phyloP scores from a whole-genome alignment of 2,113 vertebrate genomes.

The Barbus barbus region DNA sequence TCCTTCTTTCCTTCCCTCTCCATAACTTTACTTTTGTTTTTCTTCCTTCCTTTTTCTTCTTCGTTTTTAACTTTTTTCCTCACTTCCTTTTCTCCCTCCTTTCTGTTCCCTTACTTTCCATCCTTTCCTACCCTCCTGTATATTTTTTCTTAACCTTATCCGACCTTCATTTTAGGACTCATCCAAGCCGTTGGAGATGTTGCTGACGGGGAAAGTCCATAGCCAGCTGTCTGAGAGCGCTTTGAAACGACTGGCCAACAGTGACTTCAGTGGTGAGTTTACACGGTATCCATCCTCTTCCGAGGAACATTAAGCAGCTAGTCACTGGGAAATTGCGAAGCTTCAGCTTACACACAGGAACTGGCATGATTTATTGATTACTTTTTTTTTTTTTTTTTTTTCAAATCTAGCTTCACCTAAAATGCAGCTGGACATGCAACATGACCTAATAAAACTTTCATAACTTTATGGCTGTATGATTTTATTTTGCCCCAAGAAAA shows the following conservation, averaged over 20 bases:
- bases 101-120: not conserved
- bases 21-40: not conserved
- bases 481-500: conserved; percentile 3
- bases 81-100: not conserved
- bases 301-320: not conserved
- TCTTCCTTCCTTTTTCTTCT: not conserved
- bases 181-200: conserved; percentile 80
- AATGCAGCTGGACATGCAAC: not conserved
- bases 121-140: not conserved
- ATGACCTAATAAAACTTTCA: conserved; percentile 18
- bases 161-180: conserved; percentile 71
- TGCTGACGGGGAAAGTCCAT: conserved; percentile 84
- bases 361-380: not conserved
- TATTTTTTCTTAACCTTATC: not conserved
- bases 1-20: no score
- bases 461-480: not conserved
- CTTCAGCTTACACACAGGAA: not conserved
- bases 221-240: conserved; percentile 80
- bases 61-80: not conserved
- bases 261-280: conserved; percentile 85
- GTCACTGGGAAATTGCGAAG: not conserved
- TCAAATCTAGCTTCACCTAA: not conserved
- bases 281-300: not conserved
- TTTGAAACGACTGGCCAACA: conserved; percentile 79
- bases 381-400: not conserved